phyloP scores from a whole-genome alignment of 2,797 vertebrate genomes.

The Toxotes lorentzi region DNA sequence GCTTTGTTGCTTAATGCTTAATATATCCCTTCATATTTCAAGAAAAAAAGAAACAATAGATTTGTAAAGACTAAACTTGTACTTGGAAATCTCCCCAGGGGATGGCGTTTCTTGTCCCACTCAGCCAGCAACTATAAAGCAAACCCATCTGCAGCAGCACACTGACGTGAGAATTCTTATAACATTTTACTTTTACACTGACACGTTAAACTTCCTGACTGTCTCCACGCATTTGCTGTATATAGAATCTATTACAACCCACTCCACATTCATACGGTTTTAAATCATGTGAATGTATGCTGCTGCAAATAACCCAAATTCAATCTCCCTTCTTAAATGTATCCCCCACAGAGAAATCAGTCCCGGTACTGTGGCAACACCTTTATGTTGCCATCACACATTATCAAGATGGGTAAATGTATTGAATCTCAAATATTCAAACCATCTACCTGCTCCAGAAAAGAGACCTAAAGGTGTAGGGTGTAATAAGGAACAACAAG shows the following conservation, averaged over 20 bases:
- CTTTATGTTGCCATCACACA: conserved; percentile 3
- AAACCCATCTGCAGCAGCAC: conserved; percentile 9
- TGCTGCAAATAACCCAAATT: conserved; percentile 23
- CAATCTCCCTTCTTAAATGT: conserved; percentile 9
- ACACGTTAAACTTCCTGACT: conserved; percentile 26
- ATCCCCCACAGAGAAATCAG: conserved; percentile 16
- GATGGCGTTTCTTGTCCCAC: conserved; percentile 17
- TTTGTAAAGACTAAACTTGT: conserved; percentile 17
- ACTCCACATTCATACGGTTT: conserved; percentile 23
- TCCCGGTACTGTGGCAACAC: neutral
- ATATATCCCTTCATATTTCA: conserved; percentile 22
- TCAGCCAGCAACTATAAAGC: conserved; percentile 3
- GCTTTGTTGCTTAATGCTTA: conserved; percentile 29
- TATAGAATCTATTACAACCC: conserved; percentile 23
- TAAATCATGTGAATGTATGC: conserved; percentile 42
- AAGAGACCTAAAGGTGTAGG: neutral
- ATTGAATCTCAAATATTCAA: conserved; percentile 4
- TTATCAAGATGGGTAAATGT: conserved; percentile 8
- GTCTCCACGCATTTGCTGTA: conserved; percentile 24
- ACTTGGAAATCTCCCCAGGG: conserved; percentile 18
- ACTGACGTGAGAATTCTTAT: conserved; percentile 1
- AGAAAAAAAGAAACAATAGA: conserved; percentile 30
- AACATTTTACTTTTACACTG: conserved; percentile 19
- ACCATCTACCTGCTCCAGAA: neutral
- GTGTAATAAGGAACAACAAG: neutral